Percentiles rank a stretch among this genome's conserved stretches.
Evolutionary conservation across 2,797 vertebrate genomes (phyloP).

Genomic region (Phalanger gymnotis): DNA sequence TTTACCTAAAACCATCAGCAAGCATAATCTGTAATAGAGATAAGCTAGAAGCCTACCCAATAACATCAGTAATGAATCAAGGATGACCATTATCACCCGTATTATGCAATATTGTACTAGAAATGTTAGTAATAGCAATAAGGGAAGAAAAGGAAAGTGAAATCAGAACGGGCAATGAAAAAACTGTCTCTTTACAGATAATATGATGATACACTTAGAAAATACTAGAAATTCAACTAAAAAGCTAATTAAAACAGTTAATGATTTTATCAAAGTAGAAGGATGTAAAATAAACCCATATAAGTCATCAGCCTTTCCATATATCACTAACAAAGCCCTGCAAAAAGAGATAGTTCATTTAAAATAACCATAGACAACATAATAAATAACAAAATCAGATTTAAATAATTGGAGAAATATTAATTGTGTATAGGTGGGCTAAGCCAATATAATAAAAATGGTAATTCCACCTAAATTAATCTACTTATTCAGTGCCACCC

Average conservation of each 20-base stretch:
- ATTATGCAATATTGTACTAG: not conserved
- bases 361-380: not conserved
- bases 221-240: not conserved
- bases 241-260: not conserved
- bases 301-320: not conserved
- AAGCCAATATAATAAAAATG: not conserved
- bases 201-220: not conserved
- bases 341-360: not conserved
- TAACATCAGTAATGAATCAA: not conserved
- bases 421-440: not conserved
- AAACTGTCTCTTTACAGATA: not conserved
- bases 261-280: not conserved
- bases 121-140: not conserved
- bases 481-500: not conserved
- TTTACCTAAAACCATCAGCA: not conserved
- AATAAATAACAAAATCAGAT: not conserved
- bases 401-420: not conserved
- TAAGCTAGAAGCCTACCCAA: not conserved
- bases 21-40: not conserved
- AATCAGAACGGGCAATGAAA: not conserved
- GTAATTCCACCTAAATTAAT: not conserved
- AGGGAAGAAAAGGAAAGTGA: not conserved
- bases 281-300: not conserved
- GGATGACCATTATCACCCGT: not conserved
- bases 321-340: not conserved